Evolutionary conservation across 2,888 invertebrate genomes (phyloP), one percentile per base, ranked within the genome.

Genomic region (Drosophila neonasuta): DNA sequence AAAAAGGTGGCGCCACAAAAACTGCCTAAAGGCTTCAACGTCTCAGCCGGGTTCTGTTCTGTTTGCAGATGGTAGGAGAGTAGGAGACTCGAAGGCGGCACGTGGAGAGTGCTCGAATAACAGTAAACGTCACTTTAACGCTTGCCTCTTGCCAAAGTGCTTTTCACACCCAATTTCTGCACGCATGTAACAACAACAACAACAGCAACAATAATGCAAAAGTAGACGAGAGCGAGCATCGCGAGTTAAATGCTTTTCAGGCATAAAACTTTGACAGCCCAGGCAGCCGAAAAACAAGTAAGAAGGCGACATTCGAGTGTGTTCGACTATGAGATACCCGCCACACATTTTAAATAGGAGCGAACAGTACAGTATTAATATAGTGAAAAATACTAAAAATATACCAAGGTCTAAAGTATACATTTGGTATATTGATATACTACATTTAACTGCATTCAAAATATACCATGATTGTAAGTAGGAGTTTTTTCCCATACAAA

Each of bases 111-210:
- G 56, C 71, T 71, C 68, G 72, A 72, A 79, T 77, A 79, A 83
- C 82, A 84, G 76, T 86, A 79, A 84, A 84, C 77, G 84, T 79
- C 81, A 79, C 79, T 80, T 80, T 74, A 74, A 65, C 68, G 60
- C 63, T 61, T 57, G 60, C 69, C 42, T 39, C 17, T 67, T 44
- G 68, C 71, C 71, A 76, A 72, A 78, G 80, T 86, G 79, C 81
- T 86, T 83, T 83, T 83, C 83, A 70, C 83, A 86, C 86, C 70
- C 83, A 86, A 83, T 83, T 77, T 73, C 64, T 64, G 72, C 78
- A 72, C 81, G 68, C 76, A 75, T 76, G 70, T 68, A 59, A 42
- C 60, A 78, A 58, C 62, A 81, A 71, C 70, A 65, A 52, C 32
- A 63, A 42, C 39, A 75, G 9, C 42, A 49, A 52, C 41, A 63